phyloP scores from a whole-genome alignment of 2,797 vertebrate species.

The Fringilla coelebs region DNA sequence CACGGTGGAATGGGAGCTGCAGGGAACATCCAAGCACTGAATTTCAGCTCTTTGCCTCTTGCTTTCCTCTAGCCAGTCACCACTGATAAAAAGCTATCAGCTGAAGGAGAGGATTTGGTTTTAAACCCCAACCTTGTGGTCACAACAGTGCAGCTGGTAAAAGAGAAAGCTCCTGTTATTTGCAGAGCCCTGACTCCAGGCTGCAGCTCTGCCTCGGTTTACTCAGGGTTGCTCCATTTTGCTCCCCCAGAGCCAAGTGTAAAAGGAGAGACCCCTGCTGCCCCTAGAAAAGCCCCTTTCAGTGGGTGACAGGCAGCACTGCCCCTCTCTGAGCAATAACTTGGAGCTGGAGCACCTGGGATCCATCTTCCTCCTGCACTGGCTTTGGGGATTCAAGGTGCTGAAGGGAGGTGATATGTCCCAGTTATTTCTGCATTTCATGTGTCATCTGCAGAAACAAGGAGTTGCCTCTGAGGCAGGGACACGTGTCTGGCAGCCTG shows the following conservation, averaged over 20 bases:
- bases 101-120: background rate
- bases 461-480: background rate
- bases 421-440: background rate
- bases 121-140: fast-evolving
- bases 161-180: background rate
- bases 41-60: background rate
- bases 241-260: background rate
- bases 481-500: background rate
- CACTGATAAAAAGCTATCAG: background rate
- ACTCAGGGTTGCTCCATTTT: background rate
- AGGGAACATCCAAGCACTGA: background rate
- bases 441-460: background rate
- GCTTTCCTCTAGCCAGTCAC: background rate
- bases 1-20: background rate
- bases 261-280: background rate
- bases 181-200: background rate
- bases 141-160: fast-evolving
- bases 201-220: background rate
- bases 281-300: background rate
- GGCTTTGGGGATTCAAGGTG: background rate
- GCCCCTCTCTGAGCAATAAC: background rate
- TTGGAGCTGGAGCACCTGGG: background rate
- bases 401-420: background rate
- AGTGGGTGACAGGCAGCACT: background rate
- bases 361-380: background rate